Evolutionary conservation across 53 echinoderm and acorn worm genomes (phyloP).

Genomic region (Henricia sp.): DNA sequence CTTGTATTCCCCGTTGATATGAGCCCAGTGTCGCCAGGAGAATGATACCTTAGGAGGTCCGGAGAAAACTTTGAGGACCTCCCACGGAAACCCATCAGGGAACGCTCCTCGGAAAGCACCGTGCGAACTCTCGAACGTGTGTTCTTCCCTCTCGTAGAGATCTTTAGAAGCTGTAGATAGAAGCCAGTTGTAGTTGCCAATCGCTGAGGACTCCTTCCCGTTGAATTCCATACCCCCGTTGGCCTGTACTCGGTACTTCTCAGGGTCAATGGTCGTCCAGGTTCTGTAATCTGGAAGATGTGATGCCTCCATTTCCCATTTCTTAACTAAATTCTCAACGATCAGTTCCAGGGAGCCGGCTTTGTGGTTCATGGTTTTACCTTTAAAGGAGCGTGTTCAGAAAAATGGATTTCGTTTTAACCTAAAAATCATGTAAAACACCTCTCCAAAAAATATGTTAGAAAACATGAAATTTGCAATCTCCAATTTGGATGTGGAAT

Average conservation of each 20-base stretch:
- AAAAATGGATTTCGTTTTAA: too few relatives aligned
- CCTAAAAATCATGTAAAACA: too few relatives aligned
- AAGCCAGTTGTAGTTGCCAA: constrained; percentile 79
- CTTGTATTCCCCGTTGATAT: constrained; percentile 67
- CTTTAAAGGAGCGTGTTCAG: too few relatives aligned
- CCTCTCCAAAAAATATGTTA: too few relatives aligned
- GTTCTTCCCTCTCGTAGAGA: constrained; percentile 63
- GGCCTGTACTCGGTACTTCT: constrained; percentile 50
- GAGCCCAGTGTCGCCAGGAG: constrained; percentile 85
- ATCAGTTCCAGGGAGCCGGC: constrained; percentile 70
- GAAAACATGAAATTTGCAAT: too few relatives aligned
- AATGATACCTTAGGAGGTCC: constrained; percentile 81
- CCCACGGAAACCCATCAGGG: constrained; percentile 79
- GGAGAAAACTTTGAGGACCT: constrained; percentile 73
- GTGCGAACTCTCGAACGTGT: constrained; percentile 65
- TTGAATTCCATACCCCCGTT: constrained; percentile 77
- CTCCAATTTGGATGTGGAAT: too few relatives aligned
- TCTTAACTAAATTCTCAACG: constrained; percentile 83
- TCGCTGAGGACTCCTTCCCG: constrained; percentile 27
- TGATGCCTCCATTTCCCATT: constrained; percentile 80
- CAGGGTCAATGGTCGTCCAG: constrained; percentile 52
- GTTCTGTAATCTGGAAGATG: constrained; percentile 62
- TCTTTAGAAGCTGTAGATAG: constrained; percentile 45
- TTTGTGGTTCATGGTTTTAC: constrained; percentile 66
- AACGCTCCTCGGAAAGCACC: constrained; percentile 69